Evolutionary conservation across 2,888 invertebrate genomes (phyloP).

Genomic region (Myopa tessellatipennis): DNA sequence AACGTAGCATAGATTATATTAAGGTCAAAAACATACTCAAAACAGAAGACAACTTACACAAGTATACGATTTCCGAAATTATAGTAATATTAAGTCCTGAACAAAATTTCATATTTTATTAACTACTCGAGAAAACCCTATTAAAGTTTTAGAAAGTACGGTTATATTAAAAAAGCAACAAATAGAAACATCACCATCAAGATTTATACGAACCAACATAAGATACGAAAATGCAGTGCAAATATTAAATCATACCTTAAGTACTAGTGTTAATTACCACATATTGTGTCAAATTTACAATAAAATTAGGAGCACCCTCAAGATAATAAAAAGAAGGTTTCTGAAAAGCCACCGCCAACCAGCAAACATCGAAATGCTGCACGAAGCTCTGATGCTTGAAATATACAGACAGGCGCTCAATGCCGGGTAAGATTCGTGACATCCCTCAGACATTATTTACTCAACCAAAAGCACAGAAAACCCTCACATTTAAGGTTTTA

Average conservation of each 20-base stretch:
- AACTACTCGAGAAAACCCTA: conserved; percentile 1
- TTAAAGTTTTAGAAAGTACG: neutral
- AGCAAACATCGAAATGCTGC: conserved; percentile 64
- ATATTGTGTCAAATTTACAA: conserved; percentile 35
- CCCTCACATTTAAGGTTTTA: neutral
- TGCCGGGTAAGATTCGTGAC: conserved; percentile 61
- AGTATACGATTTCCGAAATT: conserved; percentile 66
- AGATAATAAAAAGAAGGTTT: neutral
- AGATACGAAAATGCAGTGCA: conserved; percentile 64
- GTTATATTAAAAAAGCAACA: conserved; percentile 42
- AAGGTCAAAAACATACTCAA: conserved; percentile 45
- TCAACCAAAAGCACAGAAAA: too few relatives aligned
- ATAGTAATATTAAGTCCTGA: conserved; percentile 57
- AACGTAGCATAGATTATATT: conserved; percentile 36
- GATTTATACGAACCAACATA: conserved; percentile 54
- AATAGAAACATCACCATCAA: conserved; percentile 32
- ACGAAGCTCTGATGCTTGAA: conserved; percentile 67
- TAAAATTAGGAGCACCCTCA: neutral
- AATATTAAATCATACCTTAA: conserved; percentile 39
- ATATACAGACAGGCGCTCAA: conserved; percentile 67
- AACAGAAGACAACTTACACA: conserved; percentile 53
- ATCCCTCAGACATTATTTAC: too few relatives aligned
- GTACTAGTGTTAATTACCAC: neutral
- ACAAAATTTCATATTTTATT: conserved; percentile 28
- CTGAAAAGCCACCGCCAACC: conserved; percentile 50